Evolutionary conservation across 2,888 invertebrate genomes (phyloP), one percentile per base, ranked within the genome.

Genomic region (Nomada goodeniana): DNA sequence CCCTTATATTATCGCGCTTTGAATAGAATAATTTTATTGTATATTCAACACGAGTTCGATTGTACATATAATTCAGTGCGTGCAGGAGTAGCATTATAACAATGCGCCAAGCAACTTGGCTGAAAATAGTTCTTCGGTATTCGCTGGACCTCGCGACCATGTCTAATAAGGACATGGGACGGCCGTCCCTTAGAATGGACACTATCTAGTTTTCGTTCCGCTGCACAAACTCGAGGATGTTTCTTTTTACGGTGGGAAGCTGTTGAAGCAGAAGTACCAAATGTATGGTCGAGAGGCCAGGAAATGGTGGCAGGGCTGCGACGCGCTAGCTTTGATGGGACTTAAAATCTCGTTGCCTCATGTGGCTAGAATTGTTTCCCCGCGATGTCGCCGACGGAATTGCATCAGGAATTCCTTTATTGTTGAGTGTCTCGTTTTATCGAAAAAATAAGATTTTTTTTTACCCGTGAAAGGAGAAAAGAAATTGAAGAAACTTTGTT

Each of bases 31-130:
- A 47, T 15, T 13, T 15, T 15, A 1, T 47, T 47, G 47, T 47
- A 15, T 69, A 69, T 44, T 15, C 26, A 26, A 23, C 47, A 18
- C 50, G 2, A 23, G 26, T 64, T 85, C 85, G 85, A 85, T 77
- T 79, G 86, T 52, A 26, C 26, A 26, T 26, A 83, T 85, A 87
- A 87, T 85, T 77, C 85, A 78, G 77, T 86, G n/a, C n/a, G 74
- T 74, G 77, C 42, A 15, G 47, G 57, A 13, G 23, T 75, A 63
- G 42, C 75, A 60, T 75, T 83, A 76, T 86, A 86, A 85, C 86
- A 9, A 26, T 44, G 5, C 36, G 78, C 86, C 86, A 86, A 64
- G 42, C 50, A 23, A 13, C 70, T 64, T 68, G 72, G 60, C 63
- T 15, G 23, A 7, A n/a, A 18, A 36, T 61, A 47, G 26, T 44